Percentiles rank a stretch among this genome's conserved stretches.
phyloP scores from a whole-genome alignment of 2,888 invertebrate genomes.

The Andricus curvator region DNA sequence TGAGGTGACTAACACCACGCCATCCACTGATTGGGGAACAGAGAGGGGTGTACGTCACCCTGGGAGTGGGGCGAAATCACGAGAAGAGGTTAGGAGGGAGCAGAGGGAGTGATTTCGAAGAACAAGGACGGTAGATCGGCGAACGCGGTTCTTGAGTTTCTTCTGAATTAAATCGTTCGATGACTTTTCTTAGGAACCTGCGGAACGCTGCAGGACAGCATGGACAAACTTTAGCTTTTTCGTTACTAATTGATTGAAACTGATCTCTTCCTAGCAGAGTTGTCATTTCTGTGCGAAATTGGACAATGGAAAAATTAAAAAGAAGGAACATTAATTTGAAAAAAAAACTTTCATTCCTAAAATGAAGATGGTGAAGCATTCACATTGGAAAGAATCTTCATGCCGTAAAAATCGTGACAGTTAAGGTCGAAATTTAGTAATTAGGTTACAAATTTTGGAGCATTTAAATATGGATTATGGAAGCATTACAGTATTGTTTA shows the following conservation, averaged over 20 bases:
- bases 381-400: no score
- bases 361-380: no score
- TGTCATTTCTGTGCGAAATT: no score
- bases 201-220: neutral
- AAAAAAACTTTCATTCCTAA: no score
- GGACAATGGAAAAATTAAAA: no score
- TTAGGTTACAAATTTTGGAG: no score
- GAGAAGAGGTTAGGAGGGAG: conserved; percentile 24
- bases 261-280: no score
- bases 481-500: no score
- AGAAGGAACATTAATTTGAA: no score
- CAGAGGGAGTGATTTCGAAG: conserved; percentile 46
- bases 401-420: no score
- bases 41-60: conserved; percentile 51
- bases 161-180: neutral
- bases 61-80: conserved; percentile 42
- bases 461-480: no score
- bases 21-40: conserved; percentile 40
- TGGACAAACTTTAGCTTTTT: neutral
- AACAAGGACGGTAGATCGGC: conserved; percentile 9
- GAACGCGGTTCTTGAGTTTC: neutral
- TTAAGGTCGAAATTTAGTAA: no score
- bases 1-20: conserved; percentile 71
- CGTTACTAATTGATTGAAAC: neutral
- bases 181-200: neutral